These are phyloP conservation scores for Diarsia brunnea DNA, from an alignment of 2,888 invertebrate genomes.

Conservation along the genomic window DNA sequence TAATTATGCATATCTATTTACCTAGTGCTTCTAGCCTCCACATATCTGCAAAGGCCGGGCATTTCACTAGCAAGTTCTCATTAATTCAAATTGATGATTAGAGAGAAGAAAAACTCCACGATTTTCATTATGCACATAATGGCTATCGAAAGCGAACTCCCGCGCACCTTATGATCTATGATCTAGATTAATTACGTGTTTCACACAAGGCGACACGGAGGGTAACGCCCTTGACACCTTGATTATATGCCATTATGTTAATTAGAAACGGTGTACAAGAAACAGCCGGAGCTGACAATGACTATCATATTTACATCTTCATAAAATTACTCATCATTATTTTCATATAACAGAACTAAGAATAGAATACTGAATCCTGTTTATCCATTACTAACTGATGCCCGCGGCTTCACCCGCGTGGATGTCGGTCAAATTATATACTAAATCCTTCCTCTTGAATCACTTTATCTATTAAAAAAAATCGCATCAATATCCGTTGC, in stretches of 20 bases:
- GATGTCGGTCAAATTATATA: too few species aligned
- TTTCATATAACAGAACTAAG: constrained; percentile 45
- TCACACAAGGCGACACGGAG: constrained; percentile 47
- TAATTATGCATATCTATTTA: background rate
- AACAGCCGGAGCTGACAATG: constrained; percentile 52
- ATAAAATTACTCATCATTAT: constrained; percentile 56
- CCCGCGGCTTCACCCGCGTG: too few species aligned
- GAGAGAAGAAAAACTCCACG: constrained; percentile 60
- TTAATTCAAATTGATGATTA: constrained; percentile 68
- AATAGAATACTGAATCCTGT: constrained; percentile 36
- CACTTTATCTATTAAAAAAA: too few species aligned
- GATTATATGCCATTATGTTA: constrained; percentile 53
- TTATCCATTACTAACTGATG: constrained; percentile 29
- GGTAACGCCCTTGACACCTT: constrained; percentile 60
- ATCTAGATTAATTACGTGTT: constrained; percentile 59
- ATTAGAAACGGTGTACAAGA: constrained; percentile 54
- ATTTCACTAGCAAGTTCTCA: constrained; percentile 69
- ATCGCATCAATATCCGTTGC: too few species aligned
- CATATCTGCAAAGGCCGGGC: constrained; percentile 63
- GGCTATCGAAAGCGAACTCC: constrained; percentile 72
- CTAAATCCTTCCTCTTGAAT: too few species aligned
- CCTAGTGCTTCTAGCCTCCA: constrained; percentile 35
- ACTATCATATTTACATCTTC: constrained; percentile 55
- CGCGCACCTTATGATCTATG: constrained; percentile 62
- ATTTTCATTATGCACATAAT: constrained; percentile 73